Base-by-base conservation (phyloP, 2,113 vertebrate genomes). In the Barbus barbus region DNA sequence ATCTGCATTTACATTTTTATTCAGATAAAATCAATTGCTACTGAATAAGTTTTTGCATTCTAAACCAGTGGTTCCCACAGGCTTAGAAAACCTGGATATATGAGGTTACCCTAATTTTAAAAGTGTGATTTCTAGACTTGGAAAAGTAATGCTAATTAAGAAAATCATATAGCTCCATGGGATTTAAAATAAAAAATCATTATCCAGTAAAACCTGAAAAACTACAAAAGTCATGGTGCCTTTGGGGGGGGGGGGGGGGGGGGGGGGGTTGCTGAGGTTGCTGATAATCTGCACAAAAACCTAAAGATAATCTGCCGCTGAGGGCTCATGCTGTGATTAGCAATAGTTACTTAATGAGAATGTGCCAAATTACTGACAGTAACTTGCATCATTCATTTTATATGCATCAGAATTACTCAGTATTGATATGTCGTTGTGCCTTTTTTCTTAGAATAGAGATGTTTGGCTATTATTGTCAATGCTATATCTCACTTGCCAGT, bases 241-340 rank as follows among this genome's bases (percentile, higher is more conserved):
- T 63, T 63, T 0, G 69, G 9, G 20, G 36, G 36, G 36, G 8
- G 36, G 7, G 36, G 36, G 71, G 73, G 36, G 80, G 31, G 24
- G 78, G 20, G 4, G n/a, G n/a, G n/a, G n/a, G n/a, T n/a, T n/a
- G n/a, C n/a, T n/a, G n/a, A n/a, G n/a, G n/a, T n/a, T n/a, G n/a
- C n/a, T n/a, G n/a, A n/a, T n/a, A n/a, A n/a, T n/a, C n/a, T 48
- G 74, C n/a, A 69, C 61, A 83, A 51, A 74, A 5, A 75, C 71
- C 22, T 44, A 31, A 56, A 33, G 28, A 38, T 73, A 46, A 63
- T 80, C 28, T 63, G 36, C 58, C 38, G 33, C 24, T 60, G 22
- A 69, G 33, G 28, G 60, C 48, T 63, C 24, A 77, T 60, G 36
- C 51, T 36, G 16, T 44, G 20, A 65, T 63, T 33, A 26, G 61